These are phyloP conservation scores for Geotrypetes seraphini DNA, from an alignment of 2,797 vertebrate genomes.

Conservation along the genomic window DNA sequence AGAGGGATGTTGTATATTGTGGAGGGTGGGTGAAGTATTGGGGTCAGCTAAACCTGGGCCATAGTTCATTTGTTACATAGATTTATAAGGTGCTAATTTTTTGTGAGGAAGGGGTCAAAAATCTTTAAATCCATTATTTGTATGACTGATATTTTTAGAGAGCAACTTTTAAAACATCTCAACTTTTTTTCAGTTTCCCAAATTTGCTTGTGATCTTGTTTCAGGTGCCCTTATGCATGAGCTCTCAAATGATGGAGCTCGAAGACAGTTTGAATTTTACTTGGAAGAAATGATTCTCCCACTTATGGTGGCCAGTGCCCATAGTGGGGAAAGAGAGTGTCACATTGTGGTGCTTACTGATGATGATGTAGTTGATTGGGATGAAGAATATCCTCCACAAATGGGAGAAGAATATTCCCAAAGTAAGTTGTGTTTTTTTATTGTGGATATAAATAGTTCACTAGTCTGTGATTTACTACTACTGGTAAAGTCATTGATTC, in stretches of 20 bases:
- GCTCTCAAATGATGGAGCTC: conserved; percentile 92
- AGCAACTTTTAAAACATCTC: background rate
- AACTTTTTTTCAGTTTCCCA: background rate
- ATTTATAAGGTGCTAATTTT: too few relatives aligned
- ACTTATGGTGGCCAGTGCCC: conserved; percentile 91
- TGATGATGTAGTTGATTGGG: conserved; percentile 97
- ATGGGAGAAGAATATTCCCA: conserved; percentile 99
- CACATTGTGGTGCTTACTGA: conserved; percentile 97
- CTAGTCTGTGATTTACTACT: too few relatives aligned
- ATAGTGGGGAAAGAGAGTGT: conserved; percentile 91
- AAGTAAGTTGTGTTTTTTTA: conserved; percentile 66
- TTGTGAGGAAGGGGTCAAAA: background rate
- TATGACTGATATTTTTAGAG: background rate
- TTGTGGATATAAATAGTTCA: too few relatives aligned
- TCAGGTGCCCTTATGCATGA: conserved; percentile 97
- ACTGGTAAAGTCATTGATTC: too few relatives aligned
- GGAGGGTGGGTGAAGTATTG: too few relatives aligned
- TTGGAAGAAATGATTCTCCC: conserved; percentile 97
- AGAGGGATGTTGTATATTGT: too few relatives aligned
- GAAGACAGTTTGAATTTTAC: conserved; percentile 91
- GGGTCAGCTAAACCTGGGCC: too few relatives aligned
- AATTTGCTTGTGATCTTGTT: conserved; percentile 24
- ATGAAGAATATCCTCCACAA: conserved; percentile 95
- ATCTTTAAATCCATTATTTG: background rate
- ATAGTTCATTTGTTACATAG: too few relatives aligned